Evolutionary conservation across 2,797 vertebrate species (phyloP).

Genomic region (Tenualosa ilisha): DNA sequence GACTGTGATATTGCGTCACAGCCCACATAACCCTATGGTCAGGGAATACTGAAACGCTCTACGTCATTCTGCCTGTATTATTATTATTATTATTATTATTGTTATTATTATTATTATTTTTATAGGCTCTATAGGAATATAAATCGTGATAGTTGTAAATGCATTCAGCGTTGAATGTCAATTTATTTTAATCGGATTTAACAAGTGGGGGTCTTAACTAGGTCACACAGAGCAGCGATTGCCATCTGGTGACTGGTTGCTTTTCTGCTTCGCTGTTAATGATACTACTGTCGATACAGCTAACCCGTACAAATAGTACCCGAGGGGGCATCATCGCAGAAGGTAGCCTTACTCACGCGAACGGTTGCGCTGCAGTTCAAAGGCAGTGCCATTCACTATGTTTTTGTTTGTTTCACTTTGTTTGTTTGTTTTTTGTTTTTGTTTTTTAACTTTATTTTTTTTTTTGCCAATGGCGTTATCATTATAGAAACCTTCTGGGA

Average conservation of each 20-base stretch:
- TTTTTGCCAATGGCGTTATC: background rate
- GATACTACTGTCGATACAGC: slow-evolving; percentile 34
- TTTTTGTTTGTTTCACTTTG: too few relatives aligned
- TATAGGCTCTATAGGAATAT: background rate
- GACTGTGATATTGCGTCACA: slow-evolving; percentile 40
- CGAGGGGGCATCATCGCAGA: background rate
- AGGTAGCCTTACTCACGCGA: background rate
- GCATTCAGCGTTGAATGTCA: background rate
- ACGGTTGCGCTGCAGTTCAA: background rate
- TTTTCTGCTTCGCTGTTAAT: slow-evolving; percentile 7
- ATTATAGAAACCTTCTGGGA: background rate
- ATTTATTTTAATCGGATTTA: slow-evolving; percentile 33
- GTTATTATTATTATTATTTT: background rate
- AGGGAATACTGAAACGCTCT: background rate
- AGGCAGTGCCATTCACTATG: background rate
- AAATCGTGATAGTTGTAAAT: background rate
- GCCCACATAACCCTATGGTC: background rate
- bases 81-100: background rate
- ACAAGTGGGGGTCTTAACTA: slow-evolving; percentile 40
- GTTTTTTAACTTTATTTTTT: too few relatives aligned
- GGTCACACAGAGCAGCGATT: slow-evolving; percentile 45
- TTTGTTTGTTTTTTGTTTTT: too few relatives aligned
- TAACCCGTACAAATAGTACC: background rate
- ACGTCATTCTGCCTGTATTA: background rate
- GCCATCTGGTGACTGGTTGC: slow-evolving; percentile 39